Conservation (phyloP, 2,113 vertebrate species). For the Trogon surrucura region DNA sequence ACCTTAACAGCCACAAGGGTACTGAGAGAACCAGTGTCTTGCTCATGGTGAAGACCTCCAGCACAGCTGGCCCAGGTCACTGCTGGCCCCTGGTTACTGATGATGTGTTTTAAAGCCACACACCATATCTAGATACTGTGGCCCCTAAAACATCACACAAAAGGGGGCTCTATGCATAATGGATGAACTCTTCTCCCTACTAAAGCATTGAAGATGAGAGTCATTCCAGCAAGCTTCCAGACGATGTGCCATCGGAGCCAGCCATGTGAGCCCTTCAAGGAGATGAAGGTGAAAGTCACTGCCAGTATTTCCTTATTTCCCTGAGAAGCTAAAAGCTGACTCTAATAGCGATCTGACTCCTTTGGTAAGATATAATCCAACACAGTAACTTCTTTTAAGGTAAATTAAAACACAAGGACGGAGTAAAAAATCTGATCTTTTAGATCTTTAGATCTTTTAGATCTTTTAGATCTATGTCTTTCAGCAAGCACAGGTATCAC, state of each 20-base stretch:
- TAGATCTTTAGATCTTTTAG: too few species aligned
- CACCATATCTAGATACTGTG: not conserved
- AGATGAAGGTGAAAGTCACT: not conserved
- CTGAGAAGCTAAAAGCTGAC: not conserved
- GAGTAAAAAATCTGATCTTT: not conserved
- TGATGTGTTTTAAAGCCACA: not conserved
- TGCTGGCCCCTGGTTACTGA: not conserved
- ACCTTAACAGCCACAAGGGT: not conserved
- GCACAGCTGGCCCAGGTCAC: not conserved
- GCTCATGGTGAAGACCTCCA: not conserved
- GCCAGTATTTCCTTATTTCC: not conserved
- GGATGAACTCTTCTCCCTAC: not conserved
- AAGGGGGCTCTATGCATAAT: not conserved
- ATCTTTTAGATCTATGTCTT: not conserved
- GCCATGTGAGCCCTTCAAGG: not conserved
- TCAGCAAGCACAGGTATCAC: not conserved
- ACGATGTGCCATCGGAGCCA: not conserved
- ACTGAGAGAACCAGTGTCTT: not conserved
- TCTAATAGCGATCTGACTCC: not conserved
- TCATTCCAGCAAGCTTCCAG: not conserved
- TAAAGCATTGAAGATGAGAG: not conserved
- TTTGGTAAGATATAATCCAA: not conserved
- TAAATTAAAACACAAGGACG: not conserved
- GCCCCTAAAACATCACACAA: not conserved
- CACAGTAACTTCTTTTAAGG: not conserved